Evolutionary conservation across 2,888 invertebrate genomes (phyloP).

Genomic region (Acleris sparsana): DNA sequence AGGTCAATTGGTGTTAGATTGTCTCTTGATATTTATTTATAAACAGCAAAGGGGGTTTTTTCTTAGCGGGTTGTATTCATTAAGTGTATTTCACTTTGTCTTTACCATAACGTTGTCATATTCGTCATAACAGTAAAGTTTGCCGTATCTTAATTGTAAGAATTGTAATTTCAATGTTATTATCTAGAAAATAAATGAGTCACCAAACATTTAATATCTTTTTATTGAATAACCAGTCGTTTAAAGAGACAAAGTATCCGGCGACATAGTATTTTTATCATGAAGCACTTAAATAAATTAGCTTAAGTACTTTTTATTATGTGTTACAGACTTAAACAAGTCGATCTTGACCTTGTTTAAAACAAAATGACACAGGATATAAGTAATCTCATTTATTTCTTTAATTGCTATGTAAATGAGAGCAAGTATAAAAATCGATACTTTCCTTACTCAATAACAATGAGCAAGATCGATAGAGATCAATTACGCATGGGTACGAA

Average conservation of each 20-base stretch:
- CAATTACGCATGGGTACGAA: slow-evolving; percentile 1
- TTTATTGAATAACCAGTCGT: not conserved
- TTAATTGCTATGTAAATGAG: slow-evolving; percentile 32
- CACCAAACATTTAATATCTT: not conserved
- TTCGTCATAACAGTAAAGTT: no score
- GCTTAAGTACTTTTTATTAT: slow-evolving; percentile 18
- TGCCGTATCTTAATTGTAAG: no score
- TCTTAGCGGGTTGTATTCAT: no score
- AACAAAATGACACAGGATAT: slow-evolving; percentile 29
- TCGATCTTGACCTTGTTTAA: slow-evolving; percentile 31
- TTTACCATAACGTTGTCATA: not conserved
- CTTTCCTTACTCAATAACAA: slow-evolving; percentile 19
- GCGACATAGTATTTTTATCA: slow-evolving; percentile 13
- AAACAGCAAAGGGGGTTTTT: no score
- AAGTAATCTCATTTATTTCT: slow-evolving; percentile 34
- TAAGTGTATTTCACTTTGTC: no score
- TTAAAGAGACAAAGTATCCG: slow-evolving; percentile 6
- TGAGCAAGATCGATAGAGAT: slow-evolving; percentile 20
- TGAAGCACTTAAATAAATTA: slow-evolving; percentile 24
- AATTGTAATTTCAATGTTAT: no score
- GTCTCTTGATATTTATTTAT: no score
- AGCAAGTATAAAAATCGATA: slow-evolving; percentile 13
- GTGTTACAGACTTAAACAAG: slow-evolving; percentile 23
- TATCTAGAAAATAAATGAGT: no score
- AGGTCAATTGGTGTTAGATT: no score